These are phyloP conservation scores for Lophura swinhoii DNA, from an alignment of 2,797 vertebrate genomes.

Conservation along the genomic window DNA sequence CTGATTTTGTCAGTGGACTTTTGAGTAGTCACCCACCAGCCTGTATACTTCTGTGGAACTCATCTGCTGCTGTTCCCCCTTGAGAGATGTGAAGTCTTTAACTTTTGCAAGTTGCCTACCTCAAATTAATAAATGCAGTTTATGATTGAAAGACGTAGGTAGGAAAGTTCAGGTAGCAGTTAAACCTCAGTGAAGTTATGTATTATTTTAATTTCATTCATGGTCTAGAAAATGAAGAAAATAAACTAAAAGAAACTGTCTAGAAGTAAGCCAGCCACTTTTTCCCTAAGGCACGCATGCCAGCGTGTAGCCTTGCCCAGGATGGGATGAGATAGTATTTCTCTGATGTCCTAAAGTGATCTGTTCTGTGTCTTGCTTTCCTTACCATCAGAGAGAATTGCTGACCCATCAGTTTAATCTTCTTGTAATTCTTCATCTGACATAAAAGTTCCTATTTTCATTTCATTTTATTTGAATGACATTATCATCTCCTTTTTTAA, in stretches of 20 bases:
- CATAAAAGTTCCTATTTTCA: background rate
- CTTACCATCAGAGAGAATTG: background rate
- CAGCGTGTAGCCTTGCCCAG: background rate
- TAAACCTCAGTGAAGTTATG: background rate
- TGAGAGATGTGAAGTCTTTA: background rate
- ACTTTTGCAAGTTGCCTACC: background rate
- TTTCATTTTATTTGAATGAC: background rate
- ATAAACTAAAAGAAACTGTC: background rate
- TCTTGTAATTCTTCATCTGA: background rate
- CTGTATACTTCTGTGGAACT: background rate
- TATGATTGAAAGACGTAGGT: background rate
- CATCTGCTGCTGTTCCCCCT: background rate
- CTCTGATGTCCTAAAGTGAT: background rate
- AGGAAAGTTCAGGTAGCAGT: background rate
- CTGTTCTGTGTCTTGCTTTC: background rate
- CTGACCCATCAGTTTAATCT: background rate
- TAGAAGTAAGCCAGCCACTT: background rate
- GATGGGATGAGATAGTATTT: background rate
- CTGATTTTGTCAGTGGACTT: background rate
- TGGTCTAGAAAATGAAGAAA: background rate
- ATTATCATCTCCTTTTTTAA: background rate
- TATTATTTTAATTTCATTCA: background rate
- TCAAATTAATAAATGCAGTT: background rate
- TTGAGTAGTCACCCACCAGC: background rate
- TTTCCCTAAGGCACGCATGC: background rate